These are phyloP conservation scores for Okamejei kenojei DNA, from an alignment of 2,797 vertebrate species.

Conservation along the genomic window DNA sequence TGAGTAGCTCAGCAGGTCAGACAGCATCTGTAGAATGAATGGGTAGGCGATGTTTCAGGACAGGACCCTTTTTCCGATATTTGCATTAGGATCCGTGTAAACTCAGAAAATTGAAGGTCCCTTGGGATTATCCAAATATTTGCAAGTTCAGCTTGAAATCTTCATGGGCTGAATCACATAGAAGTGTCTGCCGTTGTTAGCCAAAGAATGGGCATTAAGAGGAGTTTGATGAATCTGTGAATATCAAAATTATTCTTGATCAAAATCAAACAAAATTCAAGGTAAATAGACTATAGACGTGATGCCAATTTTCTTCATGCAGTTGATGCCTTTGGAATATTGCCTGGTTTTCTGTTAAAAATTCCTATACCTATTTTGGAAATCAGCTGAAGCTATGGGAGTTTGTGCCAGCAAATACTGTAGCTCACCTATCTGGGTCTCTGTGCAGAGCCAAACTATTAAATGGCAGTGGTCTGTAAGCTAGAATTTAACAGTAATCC, in stretches of 20 bases:
- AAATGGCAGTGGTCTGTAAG: neutral
- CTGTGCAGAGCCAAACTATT: neutral
- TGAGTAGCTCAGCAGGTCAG: too few relatives aligned
- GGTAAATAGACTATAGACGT: neutral
- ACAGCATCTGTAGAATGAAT: too few relatives aligned
- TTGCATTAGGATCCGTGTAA: neutral
- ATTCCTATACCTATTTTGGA: neutral
- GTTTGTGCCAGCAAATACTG: neutral
- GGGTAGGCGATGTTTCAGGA: too few relatives aligned
- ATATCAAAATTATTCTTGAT: neutral
- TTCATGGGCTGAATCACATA: neutral
- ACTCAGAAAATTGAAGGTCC: neutral
- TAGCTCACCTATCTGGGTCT: neutral
- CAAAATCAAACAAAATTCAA: neutral
- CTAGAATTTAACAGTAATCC: neutral
- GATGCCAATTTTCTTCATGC: neutral
- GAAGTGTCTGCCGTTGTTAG: neutral
- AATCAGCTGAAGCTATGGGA: neutral
- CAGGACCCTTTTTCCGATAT: too few relatives aligned
- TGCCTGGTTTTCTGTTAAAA: neutral
- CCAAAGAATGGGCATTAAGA: neutral
- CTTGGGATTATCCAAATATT: neutral
- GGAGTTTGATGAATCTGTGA: neutral
- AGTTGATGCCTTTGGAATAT: neutral
- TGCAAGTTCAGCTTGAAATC: too few relatives aligned